A percentile compares a stretch with the other conserved stretches of the same genome.
Evolutionary conservation across 2,888 invertebrate species (phyloP).

Genomic region (Coelinius sp.): DNA sequence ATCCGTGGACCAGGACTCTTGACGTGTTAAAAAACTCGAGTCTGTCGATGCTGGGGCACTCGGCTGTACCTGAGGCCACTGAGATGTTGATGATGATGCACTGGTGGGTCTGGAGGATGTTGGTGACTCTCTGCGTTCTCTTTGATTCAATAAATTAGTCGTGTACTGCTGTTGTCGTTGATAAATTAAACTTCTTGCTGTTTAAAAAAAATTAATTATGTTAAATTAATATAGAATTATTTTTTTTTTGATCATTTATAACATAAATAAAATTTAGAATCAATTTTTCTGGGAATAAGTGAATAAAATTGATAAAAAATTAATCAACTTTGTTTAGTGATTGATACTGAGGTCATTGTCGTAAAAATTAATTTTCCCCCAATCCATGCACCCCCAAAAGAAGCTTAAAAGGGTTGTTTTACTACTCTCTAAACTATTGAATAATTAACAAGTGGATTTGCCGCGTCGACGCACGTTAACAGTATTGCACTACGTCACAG

Average conservation of each 20-base stretch:
- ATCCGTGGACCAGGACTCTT: conserved; percentile 56
- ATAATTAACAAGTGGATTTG: conserved; percentile 39
- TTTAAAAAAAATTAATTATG: conserved; percentile 35
- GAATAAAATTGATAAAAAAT: background rate
- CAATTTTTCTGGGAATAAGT: background rate
- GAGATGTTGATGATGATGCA: conserved; percentile 51
- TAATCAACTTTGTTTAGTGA: background rate
- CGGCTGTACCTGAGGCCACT: conserved; percentile 48
- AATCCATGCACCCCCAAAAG: conserved; percentile 37
- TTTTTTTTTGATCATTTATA: background rate
- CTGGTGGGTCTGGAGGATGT: conserved; percentile 59
- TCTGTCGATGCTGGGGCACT: conserved; percentile 37
- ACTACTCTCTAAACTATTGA: conserved; percentile 34
- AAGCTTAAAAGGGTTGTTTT: conserved; percentile 54
- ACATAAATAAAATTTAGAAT: background rate
- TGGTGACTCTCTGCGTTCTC: conserved; percentile 57
- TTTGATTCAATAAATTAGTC: conserved; percentile 42
- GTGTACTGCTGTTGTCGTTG: conserved; percentile 53
- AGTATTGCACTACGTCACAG: conserved; percentile 18
- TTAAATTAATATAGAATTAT: background rate
- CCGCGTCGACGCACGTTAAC: conserved; percentile 24
- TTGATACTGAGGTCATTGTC: conserved; percentile 22
- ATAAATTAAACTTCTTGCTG: conserved; percentile 51
- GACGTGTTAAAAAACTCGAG: conserved; percentile 49
- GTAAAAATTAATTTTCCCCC: conserved; percentile 15